phyloP scores from a whole-genome alignment of 2,888 invertebrate genomes.

The Aethes cnicana region DNA sequence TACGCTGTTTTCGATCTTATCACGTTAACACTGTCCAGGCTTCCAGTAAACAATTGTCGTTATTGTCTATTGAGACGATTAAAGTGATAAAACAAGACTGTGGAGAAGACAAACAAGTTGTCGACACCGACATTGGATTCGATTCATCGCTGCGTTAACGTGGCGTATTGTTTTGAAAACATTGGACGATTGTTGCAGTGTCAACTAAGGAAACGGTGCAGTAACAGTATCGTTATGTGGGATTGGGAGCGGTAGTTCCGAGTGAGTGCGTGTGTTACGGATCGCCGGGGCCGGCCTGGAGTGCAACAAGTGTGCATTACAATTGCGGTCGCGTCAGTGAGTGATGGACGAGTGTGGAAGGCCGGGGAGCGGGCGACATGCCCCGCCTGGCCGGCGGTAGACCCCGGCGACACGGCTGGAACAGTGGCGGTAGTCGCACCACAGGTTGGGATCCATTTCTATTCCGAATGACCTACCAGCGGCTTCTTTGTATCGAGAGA shows the following conservation, averaged over 20 bases:
- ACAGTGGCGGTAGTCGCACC: constrained; percentile 65
- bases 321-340: constrained; percentile 55
- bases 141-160: constrained; percentile 48
- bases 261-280: constrained; percentile 70
- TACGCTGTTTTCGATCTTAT: constrained; percentile 43
- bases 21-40: constrained; percentile 48
- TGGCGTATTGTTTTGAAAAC: constrained; percentile 71
- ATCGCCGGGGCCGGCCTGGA: constrained; percentile 49
- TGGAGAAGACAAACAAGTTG: constrained; percentile 32
- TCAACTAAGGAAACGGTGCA: constrained; percentile 55
- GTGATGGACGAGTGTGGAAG: constrained; percentile 71
- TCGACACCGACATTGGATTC: constrained; percentile 28
- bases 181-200: constrained; percentile 59
- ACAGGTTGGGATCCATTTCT: constrained; percentile 58
- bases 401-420: constrained; percentile 75
- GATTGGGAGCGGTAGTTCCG: constrained; percentile 64
- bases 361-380: constrained; percentile 66
- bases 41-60: constrained; percentile 60
- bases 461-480: not conserved
- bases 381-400: constrained; percentile 66
- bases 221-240: constrained; percentile 57
- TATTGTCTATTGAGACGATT: constrained; percentile 33
- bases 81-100: constrained; percentile 17
- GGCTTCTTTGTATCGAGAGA: not conserved
- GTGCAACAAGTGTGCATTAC: constrained; percentile 64